Base-by-base conservation (phyloP, 2,888 invertebrate species). In the Kryphioiulus occultus region DNA sequence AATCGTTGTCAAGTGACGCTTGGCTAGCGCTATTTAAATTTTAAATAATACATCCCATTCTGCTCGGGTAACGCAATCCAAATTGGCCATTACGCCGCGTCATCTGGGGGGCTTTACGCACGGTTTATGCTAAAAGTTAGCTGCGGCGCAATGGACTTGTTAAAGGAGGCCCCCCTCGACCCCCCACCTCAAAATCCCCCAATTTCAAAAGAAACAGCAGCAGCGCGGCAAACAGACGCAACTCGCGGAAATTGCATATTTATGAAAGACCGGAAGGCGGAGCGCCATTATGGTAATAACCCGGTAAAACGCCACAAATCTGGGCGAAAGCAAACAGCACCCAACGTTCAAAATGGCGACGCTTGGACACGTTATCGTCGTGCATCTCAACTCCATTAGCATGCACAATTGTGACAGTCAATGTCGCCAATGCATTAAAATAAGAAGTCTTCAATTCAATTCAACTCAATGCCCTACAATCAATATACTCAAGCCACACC, bases 1-100 rank as follows among this genome's bases (percentile, higher is more conserved):
- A 86, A 53, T 68, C 86, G 59, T 59, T 86, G 35, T 59, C 35
- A 53, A 68, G 86, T 86, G 30, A 53, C 59, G 68, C 59, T 86
- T 68, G 86, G 86, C 59, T 86, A 32, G 53, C 39, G 59, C 30
- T 59, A 86, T 86, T 86, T 86, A 86, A 86, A 86, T 53, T 86
- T 86, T 68, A 85, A 44, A 85, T 85, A 85, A 26, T 35, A 83
- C 83, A 39, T 39, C 83, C 59, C 59, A 59, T 59, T 59, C 59
- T 59, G 59, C 59, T 59, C 59, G 59, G 59, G 59, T 59, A 59
- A 59, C 59, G 59, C 59, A 59, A 59, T 59, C 59, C 59, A 59
- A 59, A 59, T 59, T 59, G 59, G 59, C 59, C 59, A 59, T 59
- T 59, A 59, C 59, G 59, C 59, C n/a, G 59, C n/a, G 59, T n/a